phyloP scores from a whole-genome alignment of 2,113 vertebrate species.

The Ardeotis arabs region DNA sequence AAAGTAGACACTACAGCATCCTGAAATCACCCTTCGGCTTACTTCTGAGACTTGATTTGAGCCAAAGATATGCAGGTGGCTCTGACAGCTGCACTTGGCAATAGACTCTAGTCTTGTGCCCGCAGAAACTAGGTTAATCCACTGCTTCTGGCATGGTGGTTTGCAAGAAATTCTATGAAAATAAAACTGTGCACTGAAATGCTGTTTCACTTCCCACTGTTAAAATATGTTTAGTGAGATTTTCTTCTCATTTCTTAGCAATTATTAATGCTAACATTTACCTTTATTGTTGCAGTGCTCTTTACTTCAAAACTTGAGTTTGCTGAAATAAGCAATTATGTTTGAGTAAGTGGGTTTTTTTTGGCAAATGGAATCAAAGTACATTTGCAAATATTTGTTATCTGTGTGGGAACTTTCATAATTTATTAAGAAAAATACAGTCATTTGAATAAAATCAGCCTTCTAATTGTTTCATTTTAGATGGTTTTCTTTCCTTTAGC shows the following conservation, averaged over 20 bases:
- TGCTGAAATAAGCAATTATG: neutral
- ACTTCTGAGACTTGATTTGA: neutral
- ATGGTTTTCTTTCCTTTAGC: neutral
- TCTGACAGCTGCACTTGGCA: conserved; percentile 51
- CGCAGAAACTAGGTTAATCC: conserved; percentile 47
- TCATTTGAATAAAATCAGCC: neutral
- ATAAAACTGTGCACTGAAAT: neutral
- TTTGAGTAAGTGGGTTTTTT: neutral
- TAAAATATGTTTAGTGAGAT: neutral
- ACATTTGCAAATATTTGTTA: neutral
- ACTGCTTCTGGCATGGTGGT: neutral
- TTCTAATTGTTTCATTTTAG: neutral
- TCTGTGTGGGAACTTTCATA: neutral
- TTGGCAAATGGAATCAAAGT: neutral
- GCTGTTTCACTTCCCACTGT: neutral
- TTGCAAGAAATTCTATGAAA: neutral
- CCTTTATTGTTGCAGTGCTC: neutral
- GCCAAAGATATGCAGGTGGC: conserved; percentile 33
- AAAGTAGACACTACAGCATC: neutral
- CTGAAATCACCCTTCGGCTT: conserved; percentile 42
- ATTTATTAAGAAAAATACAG: neutral
- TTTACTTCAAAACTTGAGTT: neutral
- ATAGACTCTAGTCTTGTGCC: neutral
- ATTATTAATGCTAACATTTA: neutral
- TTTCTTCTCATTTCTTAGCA: neutral